A percentile compares a stretch with the other conserved stretches of the same genome.
Conservation (phyloP, 2,113 vertebrate species). For the Furnarius figulus region DNA sequence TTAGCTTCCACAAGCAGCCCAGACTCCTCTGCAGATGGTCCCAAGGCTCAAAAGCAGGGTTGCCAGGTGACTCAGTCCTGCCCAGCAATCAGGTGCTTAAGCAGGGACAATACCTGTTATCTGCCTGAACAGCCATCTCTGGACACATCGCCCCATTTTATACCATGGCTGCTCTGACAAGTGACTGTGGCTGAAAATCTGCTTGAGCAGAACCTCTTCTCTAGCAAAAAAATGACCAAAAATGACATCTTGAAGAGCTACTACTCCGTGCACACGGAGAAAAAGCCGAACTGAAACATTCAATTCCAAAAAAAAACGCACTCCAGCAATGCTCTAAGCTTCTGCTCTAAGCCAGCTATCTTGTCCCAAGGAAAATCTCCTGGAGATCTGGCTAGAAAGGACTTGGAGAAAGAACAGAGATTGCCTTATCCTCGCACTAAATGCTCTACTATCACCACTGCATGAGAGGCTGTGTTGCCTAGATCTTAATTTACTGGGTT, state of each 20-base stretch:
- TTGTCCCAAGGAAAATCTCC: not conserved
- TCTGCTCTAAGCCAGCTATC: not conserved
- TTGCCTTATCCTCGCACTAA: not conserved
- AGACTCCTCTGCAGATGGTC: not conserved
- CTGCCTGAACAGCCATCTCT: not conserved
- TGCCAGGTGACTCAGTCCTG: not conserved
- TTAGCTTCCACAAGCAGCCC: not conserved
- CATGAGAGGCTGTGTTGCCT: not conserved
- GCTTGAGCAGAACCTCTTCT: not conserved
- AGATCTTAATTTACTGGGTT: not conserved
- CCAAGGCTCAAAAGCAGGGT: not conserved
- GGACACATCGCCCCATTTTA: not conserved
- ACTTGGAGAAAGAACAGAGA: not conserved
- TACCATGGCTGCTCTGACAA: not conserved
- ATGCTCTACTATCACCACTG: not conserved
- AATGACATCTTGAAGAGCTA: not conserved
- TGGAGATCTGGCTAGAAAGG: not conserved
- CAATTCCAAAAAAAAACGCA: not conserved
- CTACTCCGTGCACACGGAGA: rapidly evolving
- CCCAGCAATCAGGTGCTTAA: not conserved
- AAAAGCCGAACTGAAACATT: not conserved
- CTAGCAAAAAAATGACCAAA: not conserved
- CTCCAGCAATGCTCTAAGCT: not conserved
- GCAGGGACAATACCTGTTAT: not conserved
- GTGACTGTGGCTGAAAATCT: not conserved